phyloP scores from a whole-genome alignment of 2,888 invertebrate species.

The Conchocele bisecta region DNA sequence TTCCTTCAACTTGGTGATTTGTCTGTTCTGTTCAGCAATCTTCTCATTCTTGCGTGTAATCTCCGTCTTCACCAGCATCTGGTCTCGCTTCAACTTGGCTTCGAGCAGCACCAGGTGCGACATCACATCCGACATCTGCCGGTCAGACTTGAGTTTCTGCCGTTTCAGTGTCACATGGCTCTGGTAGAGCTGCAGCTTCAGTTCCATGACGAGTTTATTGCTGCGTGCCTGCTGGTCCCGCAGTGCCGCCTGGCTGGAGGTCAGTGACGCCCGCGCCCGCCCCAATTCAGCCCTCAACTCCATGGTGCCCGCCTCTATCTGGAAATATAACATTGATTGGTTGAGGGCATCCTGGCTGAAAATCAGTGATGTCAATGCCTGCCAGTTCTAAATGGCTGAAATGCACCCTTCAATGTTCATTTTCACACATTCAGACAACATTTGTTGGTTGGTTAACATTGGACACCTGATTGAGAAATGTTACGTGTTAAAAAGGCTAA shows the following conservation, averaged over 20 bases:
- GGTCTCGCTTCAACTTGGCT: conserved; percentile 69
- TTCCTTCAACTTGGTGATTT: conserved; percentile 67
- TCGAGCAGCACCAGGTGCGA: conserved; percentile 72
- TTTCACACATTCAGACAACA: too few species aligned
- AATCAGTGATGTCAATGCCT: too few species aligned
- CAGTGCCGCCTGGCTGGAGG: conserved; percentile 56
- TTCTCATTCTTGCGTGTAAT: conserved; percentile 66
- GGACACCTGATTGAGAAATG: too few species aligned
- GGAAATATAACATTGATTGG: too few species aligned
- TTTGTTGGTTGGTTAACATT: too few species aligned
- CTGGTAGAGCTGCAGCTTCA: conserved; percentile 65
- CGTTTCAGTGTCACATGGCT: conserved; percentile 60
- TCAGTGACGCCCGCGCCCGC: conserved; percentile 42
- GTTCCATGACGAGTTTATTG: conserved; percentile 62
- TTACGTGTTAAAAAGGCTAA: too few species aligned
- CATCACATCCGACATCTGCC: conserved; percentile 67
- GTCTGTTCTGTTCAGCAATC: conserved; percentile 63
- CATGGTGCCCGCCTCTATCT: too few species aligned
- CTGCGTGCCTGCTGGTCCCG: conserved; percentile 61
- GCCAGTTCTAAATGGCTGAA: too few species aligned
- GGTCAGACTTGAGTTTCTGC: conserved; percentile 59
- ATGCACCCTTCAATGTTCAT: too few species aligned
- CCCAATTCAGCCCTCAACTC: conserved; percentile 43
- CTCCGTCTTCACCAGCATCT: conserved; percentile 60
- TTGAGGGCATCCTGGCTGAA: too few species aligned